Conservation (phyloP, 2,888 invertebrate genomes). For the Phlogophora meticulosa region DNA sequence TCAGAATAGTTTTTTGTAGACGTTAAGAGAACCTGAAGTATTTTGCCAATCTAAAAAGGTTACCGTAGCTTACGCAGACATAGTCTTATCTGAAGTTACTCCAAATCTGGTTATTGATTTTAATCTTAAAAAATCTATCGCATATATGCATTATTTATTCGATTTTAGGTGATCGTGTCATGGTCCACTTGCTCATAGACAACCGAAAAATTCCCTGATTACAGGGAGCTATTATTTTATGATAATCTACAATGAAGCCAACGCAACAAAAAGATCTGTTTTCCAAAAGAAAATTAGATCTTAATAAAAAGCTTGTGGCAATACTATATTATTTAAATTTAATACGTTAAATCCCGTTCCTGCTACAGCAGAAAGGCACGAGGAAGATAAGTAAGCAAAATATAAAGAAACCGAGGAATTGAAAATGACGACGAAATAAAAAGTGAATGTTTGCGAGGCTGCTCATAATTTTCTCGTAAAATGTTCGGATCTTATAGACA, state of each 20-base stretch:
- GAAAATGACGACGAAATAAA: slow-evolving; percentile 43
- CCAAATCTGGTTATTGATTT: background rate
- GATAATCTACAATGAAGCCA: background rate
- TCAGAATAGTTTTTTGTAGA: slow-evolving; percentile 24
- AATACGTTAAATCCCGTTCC: slow-evolving; percentile 24
- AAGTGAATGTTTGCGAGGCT: slow-evolving; percentile 51
- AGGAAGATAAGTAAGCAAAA: slow-evolving; percentile 25
- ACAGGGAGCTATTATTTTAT: background rate
- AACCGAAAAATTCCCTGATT: background rate
- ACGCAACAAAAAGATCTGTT: background rate
- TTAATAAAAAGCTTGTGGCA: background rate
- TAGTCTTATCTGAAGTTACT: background rate
- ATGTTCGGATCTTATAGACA: slow-evolving; percentile 28
- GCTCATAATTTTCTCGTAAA: slow-evolving; percentile 47
- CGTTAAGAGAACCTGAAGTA: background rate
- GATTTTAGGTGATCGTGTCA: background rate
- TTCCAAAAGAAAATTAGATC: background rate
- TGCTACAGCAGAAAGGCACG: slow-evolving; percentile 13
- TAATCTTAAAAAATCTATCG: background rate
- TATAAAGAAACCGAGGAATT: slow-evolving; percentile 37
- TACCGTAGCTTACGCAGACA: background rate
- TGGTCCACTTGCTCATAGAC: background rate
- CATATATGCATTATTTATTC: no score
- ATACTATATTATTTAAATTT: slow-evolving; percentile 41
- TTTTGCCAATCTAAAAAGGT: slow-evolving; percentile 4